Conservation (phyloP, 2,113 vertebrate species). For the Nyctereutes procyonoides region DNA sequence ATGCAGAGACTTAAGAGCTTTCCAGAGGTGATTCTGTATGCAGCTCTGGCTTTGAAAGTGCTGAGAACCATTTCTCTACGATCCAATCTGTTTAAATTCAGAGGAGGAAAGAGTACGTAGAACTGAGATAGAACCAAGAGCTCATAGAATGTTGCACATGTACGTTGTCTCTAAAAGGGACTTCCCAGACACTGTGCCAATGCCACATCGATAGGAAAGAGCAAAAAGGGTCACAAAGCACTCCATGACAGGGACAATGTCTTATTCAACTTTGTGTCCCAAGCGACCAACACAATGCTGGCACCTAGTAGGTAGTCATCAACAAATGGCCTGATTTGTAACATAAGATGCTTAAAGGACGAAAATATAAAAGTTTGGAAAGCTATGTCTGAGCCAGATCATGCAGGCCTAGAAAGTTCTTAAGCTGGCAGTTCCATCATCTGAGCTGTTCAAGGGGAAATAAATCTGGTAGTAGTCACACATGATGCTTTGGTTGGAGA, state of each 20-base stretch:
- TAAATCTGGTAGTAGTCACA: not conserved
- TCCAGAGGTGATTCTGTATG: not conserved
- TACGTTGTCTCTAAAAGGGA: not conserved
- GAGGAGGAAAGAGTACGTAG: not conserved
- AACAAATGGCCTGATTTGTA: not conserved
- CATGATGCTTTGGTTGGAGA: not conserved
- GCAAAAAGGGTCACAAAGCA: not conserved
- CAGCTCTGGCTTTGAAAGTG: not conserved
- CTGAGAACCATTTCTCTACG: not conserved
- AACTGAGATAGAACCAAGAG: not conserved
- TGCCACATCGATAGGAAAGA: not conserved
- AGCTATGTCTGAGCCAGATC: not conserved
- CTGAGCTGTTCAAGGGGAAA: not conserved
- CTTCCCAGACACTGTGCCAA: not conserved
- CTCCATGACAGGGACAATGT: not conserved
- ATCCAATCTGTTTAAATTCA: not conserved
- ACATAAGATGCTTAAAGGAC: not conserved
- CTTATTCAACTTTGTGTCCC: not conserved
- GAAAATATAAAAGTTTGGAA: not conserved
- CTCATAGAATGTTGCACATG: accelerated
- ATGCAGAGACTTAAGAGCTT: not conserved
- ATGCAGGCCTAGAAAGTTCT: not conserved
- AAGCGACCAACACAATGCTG: not conserved
- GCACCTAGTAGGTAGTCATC: not conserved
- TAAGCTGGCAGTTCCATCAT: not conserved